A percentile compares a stretch with the other conserved stretches of the same genome.
phyloP scores from a whole-genome alignment of 2,888 invertebrate genomes.

The Achlya flavicornis region DNA sequence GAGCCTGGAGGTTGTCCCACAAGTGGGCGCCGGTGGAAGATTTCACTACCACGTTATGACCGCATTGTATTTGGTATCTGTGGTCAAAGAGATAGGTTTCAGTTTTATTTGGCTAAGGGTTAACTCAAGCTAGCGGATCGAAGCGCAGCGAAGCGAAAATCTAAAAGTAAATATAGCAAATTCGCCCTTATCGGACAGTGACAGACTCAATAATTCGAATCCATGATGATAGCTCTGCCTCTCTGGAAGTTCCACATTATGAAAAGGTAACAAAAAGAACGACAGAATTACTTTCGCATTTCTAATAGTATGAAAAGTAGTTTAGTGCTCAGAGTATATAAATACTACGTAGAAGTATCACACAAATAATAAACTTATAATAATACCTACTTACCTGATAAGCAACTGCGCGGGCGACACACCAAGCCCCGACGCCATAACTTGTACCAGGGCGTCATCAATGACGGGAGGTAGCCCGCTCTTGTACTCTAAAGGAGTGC shows the following conservation, averaged over 20 bases:
- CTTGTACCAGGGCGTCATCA: constrained; percentile 87
- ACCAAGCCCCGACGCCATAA: constrained; percentile 63
- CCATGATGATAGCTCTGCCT: too few species aligned
- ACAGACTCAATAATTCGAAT: too few species aligned
- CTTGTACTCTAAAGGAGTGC: constrained; percentile 87
- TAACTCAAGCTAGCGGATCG: too few species aligned
- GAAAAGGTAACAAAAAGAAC: too few species aligned
- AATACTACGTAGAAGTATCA: too few species aligned
- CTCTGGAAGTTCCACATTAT: too few species aligned
- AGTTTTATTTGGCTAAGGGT: too few species aligned
- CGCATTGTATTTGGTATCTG: constrained; percentile 64
- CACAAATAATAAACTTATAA: neutral
- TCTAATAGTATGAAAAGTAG: too few species aligned
- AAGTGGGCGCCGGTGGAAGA: constrained; percentile 51
- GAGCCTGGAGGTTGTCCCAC: constrained; percentile 59
- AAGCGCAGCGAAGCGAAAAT: neutral
- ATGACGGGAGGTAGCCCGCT: constrained; percentile 85
- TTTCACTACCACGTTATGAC: constrained; percentile 61
- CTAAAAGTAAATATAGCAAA: neutral
- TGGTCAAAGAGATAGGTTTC: constrained; percentile 5
- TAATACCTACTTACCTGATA: constrained; percentile 52
- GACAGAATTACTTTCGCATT: too few species aligned
- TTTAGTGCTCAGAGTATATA: too few species aligned
- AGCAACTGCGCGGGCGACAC: constrained; percentile 63
- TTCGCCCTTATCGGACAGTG: neutral